Base-by-base conservation (phyloP, 2,888 invertebrate species). In the Tribolium freemani region DNA sequence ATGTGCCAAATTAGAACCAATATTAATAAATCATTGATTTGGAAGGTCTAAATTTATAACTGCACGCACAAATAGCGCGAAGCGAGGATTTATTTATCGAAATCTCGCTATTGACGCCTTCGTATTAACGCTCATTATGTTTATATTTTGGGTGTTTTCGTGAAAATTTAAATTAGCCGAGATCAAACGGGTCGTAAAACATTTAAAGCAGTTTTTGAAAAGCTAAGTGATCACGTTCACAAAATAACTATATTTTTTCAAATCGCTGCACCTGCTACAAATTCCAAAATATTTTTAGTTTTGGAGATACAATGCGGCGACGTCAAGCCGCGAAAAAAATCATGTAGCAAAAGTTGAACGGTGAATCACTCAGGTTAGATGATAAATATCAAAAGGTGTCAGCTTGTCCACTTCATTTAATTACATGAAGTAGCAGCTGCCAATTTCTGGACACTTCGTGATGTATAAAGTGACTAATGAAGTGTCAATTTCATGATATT, bases 1-100 rank as follows among this genome's bases (percentile, higher is more conserved):
- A 71, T 71, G 71, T 51, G 57, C 51, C 48, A 50, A 68, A 57
- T 68, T 68, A 57, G 58, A 9, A 58, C 11, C 20, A 61, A 71
- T 50, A 51, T 50, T 45, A 51, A 71, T 64, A 71, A 70, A 70
- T 70, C 53, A 48, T 5, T 10, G 56, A 51, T 64, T 16, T 61
- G 45, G 48, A 38, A 21, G 38, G 5, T 46, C 50, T 66, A 71
- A 71, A 71, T 50, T 71, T 70, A 70, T 30, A 64, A 54, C 53
- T 53, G 31, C n/a, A 51, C 31, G 31, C 16, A 50, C 30, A 63
- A 63, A 60, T 48, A 46, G 46, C 60, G 6, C n/a, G 26, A 13
- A 26, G 5, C 3, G 16, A 8, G 9, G 21, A 60, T 51, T 51
- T 50, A 63, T 63, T 63, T 63, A 51, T 30, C 30, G 38, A 50